Percentiles rank a stretch among this genome's conserved stretches.
phyloP scores from a whole-genome alignment of 2,113 vertebrate genomes.

The Regulus satrapa region DNA sequence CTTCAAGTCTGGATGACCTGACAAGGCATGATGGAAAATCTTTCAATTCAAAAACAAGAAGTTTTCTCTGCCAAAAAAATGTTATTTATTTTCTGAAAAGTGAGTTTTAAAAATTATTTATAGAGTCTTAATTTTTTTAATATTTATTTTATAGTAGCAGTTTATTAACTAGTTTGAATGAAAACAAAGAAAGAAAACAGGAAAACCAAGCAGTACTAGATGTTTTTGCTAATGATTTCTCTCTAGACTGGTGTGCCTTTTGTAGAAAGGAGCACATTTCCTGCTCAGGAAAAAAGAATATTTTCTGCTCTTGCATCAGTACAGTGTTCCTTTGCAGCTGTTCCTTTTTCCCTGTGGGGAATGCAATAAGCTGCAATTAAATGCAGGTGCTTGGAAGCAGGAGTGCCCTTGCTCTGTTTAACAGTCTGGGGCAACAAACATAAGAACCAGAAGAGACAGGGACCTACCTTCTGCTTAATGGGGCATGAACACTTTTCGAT shows the following conservation, averaged over 20 bases:
- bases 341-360: constrained; percentile 48
- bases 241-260: neutral
- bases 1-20: neutral
- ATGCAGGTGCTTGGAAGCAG: constrained; percentile 60
- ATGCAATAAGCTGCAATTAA: constrained; percentile 65
- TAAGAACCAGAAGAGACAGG: constrained; percentile 23
- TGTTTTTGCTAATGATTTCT: neutral
- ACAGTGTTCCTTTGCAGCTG: constrained; percentile 52
- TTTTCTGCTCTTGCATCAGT: constrained; percentile 31
- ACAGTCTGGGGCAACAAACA: constrained; percentile 55
- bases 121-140: neutral
- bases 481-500: neutral
- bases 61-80: neutral
- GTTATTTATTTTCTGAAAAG: constrained; percentile 15
- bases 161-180: constrained; percentile 31
- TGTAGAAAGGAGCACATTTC: constrained; percentile 10
- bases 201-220: neutral
- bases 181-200: neutral
- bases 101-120: constrained; percentile 27
- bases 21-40: constrained; percentile 25
- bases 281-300: neutral
- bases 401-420: constrained; percentile 52
- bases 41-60: constrained; percentile 17
- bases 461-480: constrained; percentile 28
- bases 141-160: neutral